Conservation (phyloP, 2,113 vertebrate species). For the Pygathrix nemaeus region DNA sequence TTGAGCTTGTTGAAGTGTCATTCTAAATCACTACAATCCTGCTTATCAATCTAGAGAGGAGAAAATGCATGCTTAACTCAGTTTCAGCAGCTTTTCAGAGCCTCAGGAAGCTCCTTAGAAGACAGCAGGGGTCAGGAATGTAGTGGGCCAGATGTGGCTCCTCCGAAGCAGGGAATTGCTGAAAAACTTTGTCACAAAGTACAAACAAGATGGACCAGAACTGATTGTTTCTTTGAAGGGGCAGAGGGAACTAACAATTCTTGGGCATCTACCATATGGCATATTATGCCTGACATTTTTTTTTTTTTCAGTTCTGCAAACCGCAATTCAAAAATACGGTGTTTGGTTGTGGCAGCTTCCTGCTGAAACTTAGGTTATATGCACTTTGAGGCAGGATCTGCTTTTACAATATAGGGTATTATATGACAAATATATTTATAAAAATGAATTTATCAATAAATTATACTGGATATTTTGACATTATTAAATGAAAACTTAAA, state of each 20-base stretch:
- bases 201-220: not conserved
- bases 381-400: not conserved
- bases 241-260: not conserved
- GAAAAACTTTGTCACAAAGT: not conserved
- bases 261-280: not conserved
- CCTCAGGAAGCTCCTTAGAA: not conserved
- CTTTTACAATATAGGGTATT: not conserved
- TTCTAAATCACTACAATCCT: not conserved
- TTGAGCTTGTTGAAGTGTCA: not conserved
- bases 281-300: not conserved
- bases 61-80: not conserved
- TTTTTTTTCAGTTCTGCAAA: not conserved
- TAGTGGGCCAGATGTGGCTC: not conserved
- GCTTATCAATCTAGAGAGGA: conserved; percentile 12
- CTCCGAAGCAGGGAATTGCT: not conserved
- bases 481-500: not conserved
- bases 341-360: not conserved
- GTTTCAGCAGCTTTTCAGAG: not conserved
- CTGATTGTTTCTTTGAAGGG: not conserved
- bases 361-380: not conserved
- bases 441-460: conserved; percentile 18
- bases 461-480: not conserved
- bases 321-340: not conserved
- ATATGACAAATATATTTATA: not conserved
- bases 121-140: not conserved